Percentiles rank a stretch among this genome's conserved stretches.
These are phyloP conservation scores for Sarcophaga peregrina DNA, from an alignment of 1,140 invertebrate species.

Conservation along the genomic window DNA sequence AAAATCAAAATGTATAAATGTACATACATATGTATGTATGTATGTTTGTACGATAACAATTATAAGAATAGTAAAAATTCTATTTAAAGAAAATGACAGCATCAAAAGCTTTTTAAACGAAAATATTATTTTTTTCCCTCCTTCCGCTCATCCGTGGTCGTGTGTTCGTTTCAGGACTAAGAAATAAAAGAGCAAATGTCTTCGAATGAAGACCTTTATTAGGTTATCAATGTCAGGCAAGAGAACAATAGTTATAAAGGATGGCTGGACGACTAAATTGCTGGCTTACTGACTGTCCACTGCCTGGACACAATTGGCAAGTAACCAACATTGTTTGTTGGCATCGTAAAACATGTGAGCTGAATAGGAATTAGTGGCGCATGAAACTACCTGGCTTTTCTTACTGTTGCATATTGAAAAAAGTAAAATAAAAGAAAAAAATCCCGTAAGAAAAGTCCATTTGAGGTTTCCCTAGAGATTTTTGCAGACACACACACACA, in stretches of 20 bases:
- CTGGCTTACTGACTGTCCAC: too few species aligned
- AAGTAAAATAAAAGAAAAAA: not conserved
- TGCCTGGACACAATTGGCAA: constrained; percentile 34
- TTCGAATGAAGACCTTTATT: constrained; percentile 15
- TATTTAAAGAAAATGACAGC: not conserved
- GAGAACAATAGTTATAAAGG: constrained; percentile 21
- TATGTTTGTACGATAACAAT: too few species aligned
- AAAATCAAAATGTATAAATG: too few species aligned
- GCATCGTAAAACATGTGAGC: constrained; percentile 19
- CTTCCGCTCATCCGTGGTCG: not conserved
- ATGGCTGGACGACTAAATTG: too few species aligned
- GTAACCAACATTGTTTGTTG: constrained; percentile 37
- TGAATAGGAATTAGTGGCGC: constrained; percentile 39
- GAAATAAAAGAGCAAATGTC: not conserved
- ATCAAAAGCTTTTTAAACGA: not conserved
- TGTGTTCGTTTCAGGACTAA: not conserved
- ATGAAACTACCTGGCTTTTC: constrained; percentile 33
- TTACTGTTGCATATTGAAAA: not conserved
- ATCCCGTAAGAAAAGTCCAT: not conserved
- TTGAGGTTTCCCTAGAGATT: constrained; percentile 13
- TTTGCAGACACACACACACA: too few species aligned
- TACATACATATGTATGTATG: too few species aligned
- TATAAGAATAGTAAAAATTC: too few species aligned
- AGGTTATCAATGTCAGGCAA: constrained; percentile 35
- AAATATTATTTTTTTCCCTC: constrained; percentile 13